These are phyloP conservation scores for Gallinago stenura DNA, from an alignment of 2,797 vertebrate genomes.

Conservation along the genomic window DNA sequence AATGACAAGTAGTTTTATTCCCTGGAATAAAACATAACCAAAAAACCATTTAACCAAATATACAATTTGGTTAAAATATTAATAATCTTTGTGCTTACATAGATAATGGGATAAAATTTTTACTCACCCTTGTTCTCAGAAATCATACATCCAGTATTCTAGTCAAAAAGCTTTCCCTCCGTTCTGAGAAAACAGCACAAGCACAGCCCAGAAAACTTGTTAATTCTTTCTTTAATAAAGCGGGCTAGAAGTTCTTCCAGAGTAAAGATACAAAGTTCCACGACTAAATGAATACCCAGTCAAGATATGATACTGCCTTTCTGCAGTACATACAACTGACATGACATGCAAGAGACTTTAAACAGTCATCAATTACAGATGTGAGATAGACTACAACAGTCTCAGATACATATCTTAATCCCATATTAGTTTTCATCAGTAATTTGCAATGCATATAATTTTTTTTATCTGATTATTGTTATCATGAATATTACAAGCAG, in stretches of 20 bases:
- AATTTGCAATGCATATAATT: not conserved
- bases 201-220: not conserved
- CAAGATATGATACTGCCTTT: constrained; percentile 39
- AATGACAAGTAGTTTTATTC: not conserved
- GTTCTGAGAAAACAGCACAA: constrained; percentile 4
- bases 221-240: constrained; percentile 68
- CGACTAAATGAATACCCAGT: not conserved
- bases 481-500: constrained; percentile 9
- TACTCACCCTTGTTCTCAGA: not conserved
- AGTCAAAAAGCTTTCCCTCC: not conserved
- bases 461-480: constrained; percentile 20
- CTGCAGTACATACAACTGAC: constrained; percentile 11
- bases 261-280: constrained; percentile 48
- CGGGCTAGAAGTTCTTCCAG: constrained; percentile 25
- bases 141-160: not conserved
- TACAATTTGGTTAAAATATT: not conserved
- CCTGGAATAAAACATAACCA: not conserved
- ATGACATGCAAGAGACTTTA: constrained; percentile 44
- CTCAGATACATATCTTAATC: not conserved
- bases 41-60: not conserved
- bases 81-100: not conserved
- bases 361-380: not conserved
- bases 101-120: not conserved
- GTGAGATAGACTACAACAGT: not conserved
- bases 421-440: not conserved